Base-by-base conservation (phyloP, 2,888 invertebrate genomes). In the Parochlus steinenii region DNA sequence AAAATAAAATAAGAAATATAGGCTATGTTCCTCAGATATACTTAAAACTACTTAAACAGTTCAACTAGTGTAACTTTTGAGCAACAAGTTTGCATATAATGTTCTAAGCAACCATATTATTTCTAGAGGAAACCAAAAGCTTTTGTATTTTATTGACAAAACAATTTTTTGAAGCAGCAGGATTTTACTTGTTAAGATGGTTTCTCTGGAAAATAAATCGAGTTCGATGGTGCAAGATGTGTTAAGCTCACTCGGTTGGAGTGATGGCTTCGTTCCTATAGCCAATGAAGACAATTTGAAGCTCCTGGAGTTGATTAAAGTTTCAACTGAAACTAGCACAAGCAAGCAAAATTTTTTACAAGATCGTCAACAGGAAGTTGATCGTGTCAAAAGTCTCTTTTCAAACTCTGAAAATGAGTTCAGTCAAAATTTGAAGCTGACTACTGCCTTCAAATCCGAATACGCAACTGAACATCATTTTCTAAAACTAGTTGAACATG, bases 221-320 rank as follows among this genome's bases (percentile, higher is more conserved):
- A 29, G 29, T 18, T 12, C 35, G 18, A 16, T 41, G 44, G 65
- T 79, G 49, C 64, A 67, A 26, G 67, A 74, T 45, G 61, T 80
- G 38, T 55, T 82, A 39, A 67, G 69, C 43, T 66, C 73, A 44
- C 61, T 81, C 39, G 81, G 80, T 3, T 81, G 79, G 76, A 71
- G 75, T 47, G 81, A 82, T 5, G 78, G 79, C 40, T 74, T 75
- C 48, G 68, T 81, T 45, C 86, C 86, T 3, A 67, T 86, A 41
- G 80, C 85, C 2, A 79, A 78, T 58, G 65, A 69, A 27, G 75
- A 75, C 47, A 86, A 86, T 49, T 48, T 52, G 32, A 41, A 46
- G 11, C 47, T 59, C 12, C 44, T 57, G 3, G 43, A 48, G 26
- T 47, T 70, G 48, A 55, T 71, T 40, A 63, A 61, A 15, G 45